Percentiles rank a stretch among this genome's conserved stretches.
These are phyloP conservation scores for Zootermopsis nevadensis DNA, from an alignment of 2,888 invertebrate genomes.

Conservation along the genomic window DNA sequence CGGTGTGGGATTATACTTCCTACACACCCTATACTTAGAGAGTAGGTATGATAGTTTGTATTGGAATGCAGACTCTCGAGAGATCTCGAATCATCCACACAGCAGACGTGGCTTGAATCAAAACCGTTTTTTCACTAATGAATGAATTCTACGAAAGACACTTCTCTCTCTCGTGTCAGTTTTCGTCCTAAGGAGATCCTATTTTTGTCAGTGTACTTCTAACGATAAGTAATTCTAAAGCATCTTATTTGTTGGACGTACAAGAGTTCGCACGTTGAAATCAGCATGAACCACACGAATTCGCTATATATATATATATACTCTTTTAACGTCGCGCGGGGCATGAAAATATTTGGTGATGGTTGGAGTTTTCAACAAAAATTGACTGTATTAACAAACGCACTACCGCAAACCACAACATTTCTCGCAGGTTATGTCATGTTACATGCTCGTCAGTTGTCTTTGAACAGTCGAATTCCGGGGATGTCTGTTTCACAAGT, in stretches of 20 bases:
- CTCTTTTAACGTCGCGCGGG: no score
- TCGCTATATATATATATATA: no score
- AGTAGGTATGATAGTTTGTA: not conserved
- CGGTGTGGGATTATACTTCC: not conserved
- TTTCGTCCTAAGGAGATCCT: not conserved
- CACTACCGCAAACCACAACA: no score
- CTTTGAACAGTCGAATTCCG: no score
- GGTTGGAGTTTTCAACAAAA: no score
- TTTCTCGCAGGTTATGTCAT: no score
- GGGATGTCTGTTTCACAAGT: no score
- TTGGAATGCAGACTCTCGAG: constrained; percentile 7
- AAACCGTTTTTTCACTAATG: not conserved
- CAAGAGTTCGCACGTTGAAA: not conserved
- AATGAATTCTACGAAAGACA: no score
- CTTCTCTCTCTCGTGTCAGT: not conserved
- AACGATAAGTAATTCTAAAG: not conserved
- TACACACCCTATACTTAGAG: not conserved
- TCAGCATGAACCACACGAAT: no score
- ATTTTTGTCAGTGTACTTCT: not conserved
- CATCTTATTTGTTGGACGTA: not conserved
- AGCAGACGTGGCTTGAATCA: constrained; percentile 16
- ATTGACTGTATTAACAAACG: no score
- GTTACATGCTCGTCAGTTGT: no score
- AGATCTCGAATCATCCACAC: not conserved
- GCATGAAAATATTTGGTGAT: no score